phyloP scores from a whole-genome alignment of 2,113 vertebrate genomes.

The Phocoena phocoena region DNA sequence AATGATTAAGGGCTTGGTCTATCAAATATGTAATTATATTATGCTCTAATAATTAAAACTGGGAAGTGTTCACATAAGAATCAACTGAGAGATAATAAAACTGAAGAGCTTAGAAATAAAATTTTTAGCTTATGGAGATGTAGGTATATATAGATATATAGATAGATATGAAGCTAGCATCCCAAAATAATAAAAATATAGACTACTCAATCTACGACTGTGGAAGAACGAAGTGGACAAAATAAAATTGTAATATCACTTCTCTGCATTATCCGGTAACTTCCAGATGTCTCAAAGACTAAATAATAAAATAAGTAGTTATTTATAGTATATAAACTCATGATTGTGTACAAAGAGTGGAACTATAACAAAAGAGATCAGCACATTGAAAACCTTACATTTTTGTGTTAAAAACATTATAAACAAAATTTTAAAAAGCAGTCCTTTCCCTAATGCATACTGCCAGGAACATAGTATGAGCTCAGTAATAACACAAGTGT shows the following conservation, averaged over 20 bases:
- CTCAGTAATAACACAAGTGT: not conserved
- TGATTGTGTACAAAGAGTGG: not conserved
- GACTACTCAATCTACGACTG: not conserved
- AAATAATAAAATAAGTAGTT: not conserved
- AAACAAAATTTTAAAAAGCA: not conserved
- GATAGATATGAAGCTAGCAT: not conserved
- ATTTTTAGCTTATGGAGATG: not conserved
- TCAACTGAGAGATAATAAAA: not conserved
- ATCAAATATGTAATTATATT: not conserved
- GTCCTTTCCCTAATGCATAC: not conserved
- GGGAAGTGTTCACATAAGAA: not conserved
- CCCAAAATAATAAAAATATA: not conserved
- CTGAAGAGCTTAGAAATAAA: not conserved
- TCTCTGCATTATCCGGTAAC: not conserved
- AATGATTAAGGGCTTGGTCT: not conserved
- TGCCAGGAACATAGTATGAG: not conserved
- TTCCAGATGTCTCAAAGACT: not conserved
- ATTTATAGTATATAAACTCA: not conserved
- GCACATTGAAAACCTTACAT: not conserved
- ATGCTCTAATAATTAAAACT: not conserved
- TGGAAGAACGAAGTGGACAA: not conserved
- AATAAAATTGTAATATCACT: not conserved
- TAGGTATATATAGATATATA: not conserved
- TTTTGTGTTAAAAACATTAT: not conserved
- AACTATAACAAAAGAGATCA: not conserved